phyloP scores from a whole-genome alignment of 2,797 vertebrate genomes.

The Ceryle rudis region DNA sequence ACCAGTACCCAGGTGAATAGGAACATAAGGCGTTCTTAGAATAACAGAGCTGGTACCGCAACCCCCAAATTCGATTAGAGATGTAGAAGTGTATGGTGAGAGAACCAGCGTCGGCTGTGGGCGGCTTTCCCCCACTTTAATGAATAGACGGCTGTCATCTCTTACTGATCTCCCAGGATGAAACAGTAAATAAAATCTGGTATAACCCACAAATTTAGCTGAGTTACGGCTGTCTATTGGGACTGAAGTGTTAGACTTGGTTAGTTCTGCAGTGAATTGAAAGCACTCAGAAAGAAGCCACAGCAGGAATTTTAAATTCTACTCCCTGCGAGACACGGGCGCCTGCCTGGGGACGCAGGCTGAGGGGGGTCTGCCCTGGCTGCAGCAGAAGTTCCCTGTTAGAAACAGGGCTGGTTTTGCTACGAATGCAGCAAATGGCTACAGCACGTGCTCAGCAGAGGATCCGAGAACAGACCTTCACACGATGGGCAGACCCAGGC shows the following conservation, averaged over 20 bases:
- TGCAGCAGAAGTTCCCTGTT: neutral
- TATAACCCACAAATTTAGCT: slow-evolving; percentile 70
- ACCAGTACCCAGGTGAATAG: neutral
- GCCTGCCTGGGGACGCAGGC: neutral
- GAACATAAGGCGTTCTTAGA: neutral
- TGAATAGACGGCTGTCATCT: slow-evolving; percentile 76
- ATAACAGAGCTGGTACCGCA: neutral
- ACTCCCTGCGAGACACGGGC: fast-evolving
- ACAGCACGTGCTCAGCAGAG: neutral
- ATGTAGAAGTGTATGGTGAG: neutral
- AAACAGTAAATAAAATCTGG: slow-evolving; percentile 80
- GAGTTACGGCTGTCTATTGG: slow-evolving; percentile 69
- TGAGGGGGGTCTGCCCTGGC: neutral
- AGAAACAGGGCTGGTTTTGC: neutral
- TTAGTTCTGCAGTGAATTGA: neutral
- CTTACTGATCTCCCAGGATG: slow-evolving; percentile 67
- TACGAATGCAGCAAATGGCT: neutral
- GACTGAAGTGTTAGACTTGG: slow-evolving; percentile 47
- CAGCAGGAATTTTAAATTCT: neutral
- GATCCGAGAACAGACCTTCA: fast-evolving
- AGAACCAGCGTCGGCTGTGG: slow-evolving; percentile 19
- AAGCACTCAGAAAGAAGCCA: neutral
- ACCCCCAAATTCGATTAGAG: neutral
- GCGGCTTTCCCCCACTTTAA: slow-evolving; percentile 69
- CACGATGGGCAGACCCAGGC: fast-evolving